Evolutionary conservation across 2,797 vertebrate species (phyloP).

Genomic region (Ambastaia sidthimunki): DNA sequence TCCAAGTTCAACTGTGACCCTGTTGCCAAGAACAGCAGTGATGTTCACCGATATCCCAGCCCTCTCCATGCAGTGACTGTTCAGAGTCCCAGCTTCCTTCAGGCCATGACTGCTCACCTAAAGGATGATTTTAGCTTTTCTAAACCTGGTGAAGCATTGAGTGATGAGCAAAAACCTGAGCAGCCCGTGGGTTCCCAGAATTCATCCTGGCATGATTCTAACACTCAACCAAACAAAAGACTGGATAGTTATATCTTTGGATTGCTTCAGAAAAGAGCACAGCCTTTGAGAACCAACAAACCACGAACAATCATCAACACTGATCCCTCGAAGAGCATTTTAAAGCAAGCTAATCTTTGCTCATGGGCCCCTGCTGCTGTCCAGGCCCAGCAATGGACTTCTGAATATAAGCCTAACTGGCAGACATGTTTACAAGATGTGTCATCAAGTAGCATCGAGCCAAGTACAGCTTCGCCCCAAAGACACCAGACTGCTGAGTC

Average conservation of each 20-base stretch:
- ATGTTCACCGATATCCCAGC: constrained; percentile 88
- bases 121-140: constrained; percentile 71
- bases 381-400: constrained; percentile 63
- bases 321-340: constrained; percentile 85
- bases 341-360: constrained; percentile 86
- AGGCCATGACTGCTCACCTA: constrained; percentile 73
- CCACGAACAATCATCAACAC: constrained; percentile 89
- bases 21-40: constrained; percentile 84
- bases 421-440: constrained; percentile 67
- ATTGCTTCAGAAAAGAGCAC: constrained; percentile 86
- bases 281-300: constrained; percentile 86
- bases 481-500: constrained; percentile 78
- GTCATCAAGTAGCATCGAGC: constrained; percentile 64
- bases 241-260: constrained; percentile 89
- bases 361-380: constrained; percentile 71
- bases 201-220: constrained; percentile 70
- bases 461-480: constrained; percentile 65
- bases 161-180: constrained; percentile 70
- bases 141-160: constrained; percentile 65
- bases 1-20: constrained; percentile 88
- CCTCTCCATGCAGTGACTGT: constrained; percentile 89
- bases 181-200: constrained; percentile 64
- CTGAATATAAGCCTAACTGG: constrained; percentile 76
- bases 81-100: constrained; percentile 87
- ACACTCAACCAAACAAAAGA: constrained; percentile 74